A percentile compares a stretch with the other conserved stretches of the same genome.
Conservation (phyloP, 1,140 invertebrate species). For the Araneus ventricosus region DNA sequence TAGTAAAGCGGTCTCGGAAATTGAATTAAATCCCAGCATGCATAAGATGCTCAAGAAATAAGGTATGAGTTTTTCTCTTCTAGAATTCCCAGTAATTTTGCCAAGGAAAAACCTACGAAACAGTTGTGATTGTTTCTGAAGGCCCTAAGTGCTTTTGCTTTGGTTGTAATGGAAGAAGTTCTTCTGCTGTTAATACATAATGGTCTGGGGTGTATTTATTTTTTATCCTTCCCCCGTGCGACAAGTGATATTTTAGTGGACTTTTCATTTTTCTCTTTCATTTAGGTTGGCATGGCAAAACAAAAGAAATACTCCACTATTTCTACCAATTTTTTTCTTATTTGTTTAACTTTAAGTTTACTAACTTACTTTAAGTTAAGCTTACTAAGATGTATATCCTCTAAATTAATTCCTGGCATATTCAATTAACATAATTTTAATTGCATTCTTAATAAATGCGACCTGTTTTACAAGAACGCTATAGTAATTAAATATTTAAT, state of each 20-base stretch:
- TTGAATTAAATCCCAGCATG: conserved; percentile 54
- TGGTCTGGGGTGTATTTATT: not conserved
- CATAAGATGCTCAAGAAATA: not conserved
- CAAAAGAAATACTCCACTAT: not conserved
- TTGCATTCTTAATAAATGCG: no score
- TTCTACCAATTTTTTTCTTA: not conserved
- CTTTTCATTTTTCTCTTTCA: not conserved
- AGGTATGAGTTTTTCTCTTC: not conserved
- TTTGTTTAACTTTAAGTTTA: no score
- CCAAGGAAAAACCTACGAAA: not conserved
- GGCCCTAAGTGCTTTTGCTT: conserved; percentile 25
- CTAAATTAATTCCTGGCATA: no score
- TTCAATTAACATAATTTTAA: no score
- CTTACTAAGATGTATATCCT: no score
- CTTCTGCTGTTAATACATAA: conserved; percentile 19
- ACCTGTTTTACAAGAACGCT: no score
- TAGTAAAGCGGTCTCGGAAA: conserved; percentile 27
- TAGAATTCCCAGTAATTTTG: conserved; percentile 27
- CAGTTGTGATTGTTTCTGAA: conserved; percentile 23
- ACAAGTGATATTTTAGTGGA: not conserved
- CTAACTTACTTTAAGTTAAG: no score
- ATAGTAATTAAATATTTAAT: no score
- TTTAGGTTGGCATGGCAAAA: not conserved
- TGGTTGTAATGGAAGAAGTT: not conserved
- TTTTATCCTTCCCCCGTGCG: not conserved